Base-by-base conservation (phyloP, 2,797 vertebrate genomes). In the Siniperca obscura region DNA sequence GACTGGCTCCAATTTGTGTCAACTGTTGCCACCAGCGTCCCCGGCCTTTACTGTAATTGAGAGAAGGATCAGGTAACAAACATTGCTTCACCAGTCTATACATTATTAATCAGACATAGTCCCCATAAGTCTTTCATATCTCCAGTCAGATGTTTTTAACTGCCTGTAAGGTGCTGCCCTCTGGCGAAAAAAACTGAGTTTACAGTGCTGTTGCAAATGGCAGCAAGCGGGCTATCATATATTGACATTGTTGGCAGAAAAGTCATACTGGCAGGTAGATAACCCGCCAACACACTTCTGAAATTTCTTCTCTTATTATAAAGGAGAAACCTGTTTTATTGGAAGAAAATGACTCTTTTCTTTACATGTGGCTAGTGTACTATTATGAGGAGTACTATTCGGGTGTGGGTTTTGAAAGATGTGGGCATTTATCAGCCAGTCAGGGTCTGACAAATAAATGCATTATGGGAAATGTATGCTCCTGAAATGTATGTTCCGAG, bases 41-140 rank as follows among this genome's bases (percentile, higher is more conserved):
- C 2, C 55, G 30, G 66, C 71, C 59, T 74, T 82, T 69, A 38
- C 76, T 76, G 71, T 83, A 87, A 80, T 40, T 88, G 67, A 68
- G 57, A 76, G 44, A 76, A 25, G 59, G 50, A 70, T 93, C 85
- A 40, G 55, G 53, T 92, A 81, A 66, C 90, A 92, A 85, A 80
- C 76, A 46, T 66, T 78, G 81, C 38, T 81, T 80, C 53, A 4
- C 21, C 42, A 27, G 38, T 55, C 46, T 17, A 55, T 90, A 12
- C 59, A 93, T 92, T 88, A 90, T 90, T 86, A 74, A 92, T 75
- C 70, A 64, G 5, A 44, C 53, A 17, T 42, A 66, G 70, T 55
- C 70, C 36, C 42, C 48, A 48, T 38, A 56, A 74, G 42, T 74
- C 52, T 46, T 53, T 84, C 78, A 76, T 70, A 81, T 75, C 52